Conservation (phyloP, 2,797 vertebrate genomes). For the Paramormyrops hopkinsi region DNA sequence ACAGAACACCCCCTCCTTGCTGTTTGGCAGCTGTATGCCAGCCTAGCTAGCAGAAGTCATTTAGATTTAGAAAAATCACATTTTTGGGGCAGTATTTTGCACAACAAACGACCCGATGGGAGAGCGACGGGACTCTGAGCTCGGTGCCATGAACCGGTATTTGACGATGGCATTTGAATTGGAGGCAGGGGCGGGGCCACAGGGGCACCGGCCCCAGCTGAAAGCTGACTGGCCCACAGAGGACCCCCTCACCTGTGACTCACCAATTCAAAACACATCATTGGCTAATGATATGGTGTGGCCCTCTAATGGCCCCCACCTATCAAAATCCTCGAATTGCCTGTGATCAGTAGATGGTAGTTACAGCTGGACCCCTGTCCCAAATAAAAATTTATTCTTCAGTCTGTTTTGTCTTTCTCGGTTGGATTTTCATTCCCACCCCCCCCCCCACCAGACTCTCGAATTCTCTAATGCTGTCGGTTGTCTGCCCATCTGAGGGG, state of each 20-base stretch:
- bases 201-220: neutral
- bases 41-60: neutral
- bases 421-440: neutral
- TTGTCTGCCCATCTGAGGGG: neutral
- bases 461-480: neutral
- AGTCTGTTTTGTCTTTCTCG: neutral
- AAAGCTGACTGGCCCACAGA: neutral
- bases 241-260: neutral
- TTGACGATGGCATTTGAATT: neutral
- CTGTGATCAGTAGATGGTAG: neutral
- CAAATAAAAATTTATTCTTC: neutral
- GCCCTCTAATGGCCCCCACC: neutral
- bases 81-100: neutral
- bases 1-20: neutral
- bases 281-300: neutral
- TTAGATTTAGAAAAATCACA: neutral
- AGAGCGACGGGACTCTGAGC: neutral
- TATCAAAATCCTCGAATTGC: neutral
- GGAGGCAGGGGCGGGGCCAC: neutral
- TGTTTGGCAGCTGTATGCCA: neutral
- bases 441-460: neutral
- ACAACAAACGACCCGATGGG: neutral
- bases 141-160: neutral
- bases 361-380: neutral
- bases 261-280: neutral